Evolutionary conservation across 2,113 vertebrate genomes (phyloP).

Genomic region (Sardina pilchardus): DNA sequence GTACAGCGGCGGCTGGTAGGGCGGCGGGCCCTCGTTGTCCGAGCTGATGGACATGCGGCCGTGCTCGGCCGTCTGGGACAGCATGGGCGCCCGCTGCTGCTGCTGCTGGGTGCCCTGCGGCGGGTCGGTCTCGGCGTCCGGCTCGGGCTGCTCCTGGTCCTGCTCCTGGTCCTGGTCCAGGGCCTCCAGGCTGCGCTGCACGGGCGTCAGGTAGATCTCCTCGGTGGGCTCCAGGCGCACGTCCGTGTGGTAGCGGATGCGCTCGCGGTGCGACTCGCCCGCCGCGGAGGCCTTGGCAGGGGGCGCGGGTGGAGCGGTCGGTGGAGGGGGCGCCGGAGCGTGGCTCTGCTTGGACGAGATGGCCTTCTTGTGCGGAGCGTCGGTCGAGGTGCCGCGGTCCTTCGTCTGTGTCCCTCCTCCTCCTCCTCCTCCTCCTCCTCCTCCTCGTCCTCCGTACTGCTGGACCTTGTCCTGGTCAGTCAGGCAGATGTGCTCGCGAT

Average conservation of each 20-base stretch:
- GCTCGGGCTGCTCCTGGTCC: neutral
- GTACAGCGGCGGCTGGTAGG: constrained; percentile 74
- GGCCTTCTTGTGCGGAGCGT: constrained; percentile 82
- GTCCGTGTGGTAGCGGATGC: constrained; percentile 86
- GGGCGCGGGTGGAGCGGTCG: constrained; percentile 58
- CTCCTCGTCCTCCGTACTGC: constrained; percentile 69
- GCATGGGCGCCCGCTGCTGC: constrained; percentile 64
- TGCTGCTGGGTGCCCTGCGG: neutral
- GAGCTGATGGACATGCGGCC: constrained; percentile 93
- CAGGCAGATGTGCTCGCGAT: constrained; percentile 90
- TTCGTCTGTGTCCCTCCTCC: constrained; percentile 79
- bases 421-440: constrained; percentile 29
- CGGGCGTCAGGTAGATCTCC: constrained; percentile 94
- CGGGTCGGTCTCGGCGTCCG: constrained; percentile 55
- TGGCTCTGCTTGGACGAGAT: constrained; percentile 76
- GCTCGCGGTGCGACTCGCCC: constrained; percentile 78
- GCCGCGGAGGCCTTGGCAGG: constrained; percentile 67
- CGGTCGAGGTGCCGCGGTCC: constrained; percentile 92
- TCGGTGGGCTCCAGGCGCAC: constrained; percentile 90
- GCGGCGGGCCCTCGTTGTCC: constrained; percentile 81
- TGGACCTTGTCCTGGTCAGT: constrained; percentile 91
- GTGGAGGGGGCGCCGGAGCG: constrained; percentile 66
- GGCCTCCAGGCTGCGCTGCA: constrained; percentile 83
- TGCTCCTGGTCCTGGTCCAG: constrained; percentile 60
- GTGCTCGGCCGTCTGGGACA: constrained; percentile 81